phyloP scores from a whole-genome alignment of 2,888 invertebrate genomes.

The Aphrophora alni region DNA sequence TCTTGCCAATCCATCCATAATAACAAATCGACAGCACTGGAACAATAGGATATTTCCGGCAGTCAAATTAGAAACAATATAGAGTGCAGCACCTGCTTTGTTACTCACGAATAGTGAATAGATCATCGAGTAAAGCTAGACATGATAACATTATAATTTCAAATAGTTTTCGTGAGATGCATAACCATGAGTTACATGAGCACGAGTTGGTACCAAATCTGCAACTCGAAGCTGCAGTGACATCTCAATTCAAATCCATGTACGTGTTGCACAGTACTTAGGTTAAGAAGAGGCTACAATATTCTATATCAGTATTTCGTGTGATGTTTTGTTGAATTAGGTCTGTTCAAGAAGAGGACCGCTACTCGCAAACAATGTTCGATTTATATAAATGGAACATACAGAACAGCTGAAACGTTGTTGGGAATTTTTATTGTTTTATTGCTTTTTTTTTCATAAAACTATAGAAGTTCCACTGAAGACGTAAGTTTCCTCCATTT shows the following conservation, averaged over 20 bases:
- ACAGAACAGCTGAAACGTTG: no score
- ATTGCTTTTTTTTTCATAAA: no score
- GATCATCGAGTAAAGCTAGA: neutral
- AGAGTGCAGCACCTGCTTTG: neutral
- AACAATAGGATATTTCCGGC: neutral
- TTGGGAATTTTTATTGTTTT: no score
- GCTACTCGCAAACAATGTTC: no score
- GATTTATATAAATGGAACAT: no score
- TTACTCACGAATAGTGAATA: neutral
- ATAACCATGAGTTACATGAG: neutral
- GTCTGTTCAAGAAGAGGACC: no score
- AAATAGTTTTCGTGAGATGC: constrained; percentile 1
- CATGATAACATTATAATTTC: neutral
- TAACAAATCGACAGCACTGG: no score
- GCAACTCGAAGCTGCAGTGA: neutral
- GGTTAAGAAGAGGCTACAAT: neutral
- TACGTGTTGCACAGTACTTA: neutral
- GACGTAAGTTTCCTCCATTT: no score
- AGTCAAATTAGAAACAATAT: neutral
- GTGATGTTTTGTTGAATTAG: no score
- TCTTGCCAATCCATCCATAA: no score
- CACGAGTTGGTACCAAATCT: neutral
- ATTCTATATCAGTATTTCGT: no score
- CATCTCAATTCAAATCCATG: neutral
- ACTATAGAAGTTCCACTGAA: no score